Evolutionary conservation across 2,797 vertebrate genomes (phyloP).

Genomic region (Cirrhinus molitorella): DNA sequence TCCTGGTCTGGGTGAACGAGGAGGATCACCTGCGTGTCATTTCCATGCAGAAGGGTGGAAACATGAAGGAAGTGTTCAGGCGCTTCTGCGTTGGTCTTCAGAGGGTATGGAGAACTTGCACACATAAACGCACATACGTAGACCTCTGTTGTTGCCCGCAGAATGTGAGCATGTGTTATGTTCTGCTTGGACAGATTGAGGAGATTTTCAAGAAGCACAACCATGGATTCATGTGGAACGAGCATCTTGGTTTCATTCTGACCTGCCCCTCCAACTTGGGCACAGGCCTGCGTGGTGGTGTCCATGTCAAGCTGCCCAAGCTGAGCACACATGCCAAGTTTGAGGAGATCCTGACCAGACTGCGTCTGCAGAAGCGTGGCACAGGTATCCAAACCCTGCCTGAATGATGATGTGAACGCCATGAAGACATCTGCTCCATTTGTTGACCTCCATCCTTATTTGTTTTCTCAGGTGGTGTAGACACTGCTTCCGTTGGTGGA

Average conservation of each 20-base stretch:
- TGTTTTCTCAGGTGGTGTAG: constrained; percentile 80
- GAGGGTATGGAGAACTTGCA: constrained; percentile 77
- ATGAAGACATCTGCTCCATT: background rate
- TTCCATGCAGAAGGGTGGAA: constrained; percentile 86
- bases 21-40: constrained; percentile 88
- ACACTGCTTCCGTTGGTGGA: constrained; percentile 85
- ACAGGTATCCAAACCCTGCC: constrained; percentile 73
- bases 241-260: constrained; percentile 85
- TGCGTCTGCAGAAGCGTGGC: constrained; percentile 88
- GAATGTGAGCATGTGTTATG: background rate
- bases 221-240: constrained; percentile 87
- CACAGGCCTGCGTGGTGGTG: constrained; percentile 85
- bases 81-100: constrained; percentile 87
- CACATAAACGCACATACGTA: background rate
- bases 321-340: constrained; percentile 87
- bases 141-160: background rate
- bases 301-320: constrained; percentile 84
- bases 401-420: background rate
- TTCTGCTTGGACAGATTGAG: constrained; percentile 79
- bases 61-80: constrained; percentile 89
- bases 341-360: constrained; percentile 83
- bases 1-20: constrained; percentile 89
- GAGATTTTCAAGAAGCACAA: constrained; percentile 85
- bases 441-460: background rate
- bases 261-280: constrained; percentile 89